These are phyloP conservation scores for Myotis pilosus DNA, from an alignment of 2,797 vertebrate species.

Conservation along the genomic window DNA sequence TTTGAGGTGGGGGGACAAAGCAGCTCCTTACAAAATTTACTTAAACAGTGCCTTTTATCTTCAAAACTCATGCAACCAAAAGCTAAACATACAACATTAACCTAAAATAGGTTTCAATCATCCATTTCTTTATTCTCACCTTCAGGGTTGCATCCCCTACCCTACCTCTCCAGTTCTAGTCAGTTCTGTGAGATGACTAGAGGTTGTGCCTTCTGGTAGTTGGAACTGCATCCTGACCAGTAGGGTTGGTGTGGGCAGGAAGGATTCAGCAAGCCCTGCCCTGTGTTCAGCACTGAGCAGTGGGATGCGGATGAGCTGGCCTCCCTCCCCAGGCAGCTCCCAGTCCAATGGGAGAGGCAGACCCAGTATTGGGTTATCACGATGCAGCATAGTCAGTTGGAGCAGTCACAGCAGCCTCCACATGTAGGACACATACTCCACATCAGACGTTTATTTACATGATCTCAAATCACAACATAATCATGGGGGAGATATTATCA, in stretches of 20 bases:
- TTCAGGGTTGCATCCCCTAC: background rate
- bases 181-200: background rate
- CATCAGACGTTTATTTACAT: background rate
- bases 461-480: background rate
- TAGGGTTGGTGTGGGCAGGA: background rate
- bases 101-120: background rate
- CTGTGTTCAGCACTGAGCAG: background rate
- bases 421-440: background rate
- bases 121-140: background rate
- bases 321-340: background rate
- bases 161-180: background rate
- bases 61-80: background rate
- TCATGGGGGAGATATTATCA: background rate
- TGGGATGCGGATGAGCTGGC: background rate
- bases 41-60: background rate
- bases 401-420: background rate
- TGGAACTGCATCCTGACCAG: background rate
- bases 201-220: background rate
- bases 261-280: too few species aligned
- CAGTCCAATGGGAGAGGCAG: background rate
- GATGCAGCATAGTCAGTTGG: background rate
- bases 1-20: background rate
- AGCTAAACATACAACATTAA: background rate
- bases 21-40: background rate
- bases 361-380: rapidly evolving